A percentile compares a stretch with the other conserved stretches of the same genome.
Evolutionary conservation across 1,140 invertebrate genomes (phyloP).

Genomic region (Ridgeia piscesae): DNA sequence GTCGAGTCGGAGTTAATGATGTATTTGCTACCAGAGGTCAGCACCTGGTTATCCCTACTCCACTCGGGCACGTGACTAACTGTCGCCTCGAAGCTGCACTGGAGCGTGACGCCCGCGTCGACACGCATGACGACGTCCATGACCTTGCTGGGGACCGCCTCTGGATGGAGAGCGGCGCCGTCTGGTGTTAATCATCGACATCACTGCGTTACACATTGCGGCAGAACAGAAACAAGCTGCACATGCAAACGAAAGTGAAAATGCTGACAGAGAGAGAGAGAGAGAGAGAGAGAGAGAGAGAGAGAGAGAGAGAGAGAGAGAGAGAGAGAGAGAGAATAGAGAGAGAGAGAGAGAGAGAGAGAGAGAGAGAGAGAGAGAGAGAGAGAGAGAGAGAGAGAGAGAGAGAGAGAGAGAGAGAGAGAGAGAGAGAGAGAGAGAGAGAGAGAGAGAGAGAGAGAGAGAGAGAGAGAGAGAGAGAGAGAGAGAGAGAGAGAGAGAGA

Average conservation of each 20-base stretch:
- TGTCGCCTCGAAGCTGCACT: neutral
- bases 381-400: no score
- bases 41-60: neutral
- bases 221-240: neutral
- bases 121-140: neutral
- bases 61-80: neutral
- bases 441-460: no score
- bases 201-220: neutral
- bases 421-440: no score
- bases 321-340: neutral
- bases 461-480: neutral
- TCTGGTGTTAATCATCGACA: neutral
- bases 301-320: neutral
- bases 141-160: neutral
- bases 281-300: neutral
- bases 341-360: neutral
- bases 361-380: no score
- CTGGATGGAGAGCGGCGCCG: neutral
- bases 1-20: neutral
- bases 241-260: neutral
- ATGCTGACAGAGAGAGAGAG: neutral
- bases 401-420: no score
- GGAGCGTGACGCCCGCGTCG: neutral
- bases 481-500: slow-evolving; percentile 23
- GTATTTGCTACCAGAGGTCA: neutral